phyloP scores from a whole-genome alignment of 2,113 vertebrate species.

The Lepisosteus oculatus region DNA sequence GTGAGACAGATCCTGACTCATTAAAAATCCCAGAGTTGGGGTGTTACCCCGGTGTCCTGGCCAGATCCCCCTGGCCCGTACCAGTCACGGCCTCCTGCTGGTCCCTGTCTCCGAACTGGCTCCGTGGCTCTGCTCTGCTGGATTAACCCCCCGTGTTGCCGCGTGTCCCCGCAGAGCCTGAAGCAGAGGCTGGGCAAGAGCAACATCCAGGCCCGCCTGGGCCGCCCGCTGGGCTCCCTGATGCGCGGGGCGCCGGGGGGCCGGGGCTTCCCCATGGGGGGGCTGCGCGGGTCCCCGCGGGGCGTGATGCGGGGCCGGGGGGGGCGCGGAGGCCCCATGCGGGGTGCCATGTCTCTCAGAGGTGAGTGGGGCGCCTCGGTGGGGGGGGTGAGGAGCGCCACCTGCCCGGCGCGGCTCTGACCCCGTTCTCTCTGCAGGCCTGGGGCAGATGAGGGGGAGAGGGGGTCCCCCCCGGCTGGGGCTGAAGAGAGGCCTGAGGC shows the following conservation, averaged over 20 bases:
- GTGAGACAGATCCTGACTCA: too few species aligned
- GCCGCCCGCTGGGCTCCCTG: slow-evolving; percentile 78
- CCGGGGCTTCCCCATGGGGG: slow-evolving; percentile 69
- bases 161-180: slow-evolving; percentile 74
- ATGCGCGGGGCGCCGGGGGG: slow-evolving; percentile 72
- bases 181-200: slow-evolving; percentile 95
- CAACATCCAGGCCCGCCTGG: slow-evolving; percentile 94
- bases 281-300: slow-evolving; percentile 77
- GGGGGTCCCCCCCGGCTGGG: slow-evolving; percentile 77
- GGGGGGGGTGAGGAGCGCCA: not conserved
- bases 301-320: slow-evolving; percentile 79
- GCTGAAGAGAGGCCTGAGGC: slow-evolving; percentile 71
- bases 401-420: not conserved
- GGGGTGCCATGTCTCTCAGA: slow-evolving; percentile 82
- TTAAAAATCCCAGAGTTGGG: too few species aligned
- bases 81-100: too few species aligned
- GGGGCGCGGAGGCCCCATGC: slow-evolving; percentile 70
- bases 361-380: slow-evolving; percentile 54
- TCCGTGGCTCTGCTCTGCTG: slow-evolving; percentile 20
- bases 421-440: slow-evolving; percentile 44
- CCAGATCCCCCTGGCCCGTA: too few species aligned
- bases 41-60: too few species aligned
- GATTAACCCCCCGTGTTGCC: too few species aligned
- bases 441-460: slow-evolving; percentile 76
- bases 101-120: too few species aligned